A percentile compares a stretch with the other conserved stretches of the same genome.
Evolutionary conservation across 1,140 invertebrate genomes (phyloP).

Genomic region (Atopsyche davidsoni): DNA sequence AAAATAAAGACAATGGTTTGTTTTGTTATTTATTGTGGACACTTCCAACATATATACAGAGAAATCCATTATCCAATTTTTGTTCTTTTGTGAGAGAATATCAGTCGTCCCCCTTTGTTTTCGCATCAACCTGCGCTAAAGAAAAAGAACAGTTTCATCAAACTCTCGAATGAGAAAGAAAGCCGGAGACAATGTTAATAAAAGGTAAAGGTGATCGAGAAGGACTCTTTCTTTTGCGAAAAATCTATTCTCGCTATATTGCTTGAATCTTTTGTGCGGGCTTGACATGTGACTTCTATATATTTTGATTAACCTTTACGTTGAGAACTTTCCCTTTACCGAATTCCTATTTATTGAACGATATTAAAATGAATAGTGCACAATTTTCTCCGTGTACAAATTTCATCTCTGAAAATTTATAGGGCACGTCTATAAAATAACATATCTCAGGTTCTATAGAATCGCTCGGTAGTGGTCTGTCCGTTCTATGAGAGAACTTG

Average conservation of each 20-base stretch:
- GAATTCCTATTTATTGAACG: no score
- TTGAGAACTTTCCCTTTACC: no score
- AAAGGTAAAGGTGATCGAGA: constrained; percentile 19
- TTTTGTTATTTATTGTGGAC: constrained; percentile 24
- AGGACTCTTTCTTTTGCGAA: constrained; percentile 4
- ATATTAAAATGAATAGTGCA: no score
- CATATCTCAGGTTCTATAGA: no score
- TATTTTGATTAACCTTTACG: no score
- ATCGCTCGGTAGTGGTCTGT: no score
- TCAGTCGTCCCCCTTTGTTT: constrained; percentile 21
- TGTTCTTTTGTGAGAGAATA: constrained; percentile 11
- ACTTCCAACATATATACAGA: constrained; percentile 20
- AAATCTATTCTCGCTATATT: not conserved
- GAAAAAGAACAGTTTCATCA: constrained; percentile 23
- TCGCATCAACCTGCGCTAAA: constrained; percentile 14
- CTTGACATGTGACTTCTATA: no score
- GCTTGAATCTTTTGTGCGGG: not conserved
- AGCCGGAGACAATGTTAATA: constrained; percentile 12
- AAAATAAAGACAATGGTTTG: no score
- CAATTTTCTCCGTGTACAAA: no score
- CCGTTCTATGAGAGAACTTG: no score
- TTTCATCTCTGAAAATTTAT: no score
- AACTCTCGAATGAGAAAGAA: constrained; percentile 15
- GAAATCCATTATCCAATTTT: constrained; percentile 24
- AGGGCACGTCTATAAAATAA: no score